phyloP scores from a whole-genome alignment of 2,888 invertebrate genomes.

The Clostera curtula region DNA sequence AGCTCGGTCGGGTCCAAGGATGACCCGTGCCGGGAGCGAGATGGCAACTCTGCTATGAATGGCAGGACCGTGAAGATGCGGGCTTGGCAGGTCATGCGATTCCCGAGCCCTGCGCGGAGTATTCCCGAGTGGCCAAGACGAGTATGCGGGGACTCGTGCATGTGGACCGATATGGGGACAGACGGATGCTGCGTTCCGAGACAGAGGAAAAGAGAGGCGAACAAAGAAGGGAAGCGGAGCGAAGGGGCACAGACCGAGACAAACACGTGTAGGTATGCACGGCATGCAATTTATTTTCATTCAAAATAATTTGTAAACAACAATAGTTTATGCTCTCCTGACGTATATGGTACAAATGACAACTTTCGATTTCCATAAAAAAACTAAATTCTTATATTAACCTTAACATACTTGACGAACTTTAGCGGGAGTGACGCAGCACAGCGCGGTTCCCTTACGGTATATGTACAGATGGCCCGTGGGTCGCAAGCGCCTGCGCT shows the following conservation, averaged over 20 bases:
- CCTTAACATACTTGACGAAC: conserved; percentile 24
- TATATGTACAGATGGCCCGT: conserved; percentile 11
- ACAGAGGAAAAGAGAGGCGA: conserved; percentile 1
- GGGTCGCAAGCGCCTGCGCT: too few relatives aligned
- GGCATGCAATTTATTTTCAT: conserved; percentile 70
- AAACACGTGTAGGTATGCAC: conserved; percentile 54
- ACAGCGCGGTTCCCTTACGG: conserved; percentile 16
- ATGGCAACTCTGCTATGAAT: conserved; percentile 1
- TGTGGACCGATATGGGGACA: too few relatives aligned
- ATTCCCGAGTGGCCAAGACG: too few relatives aligned
- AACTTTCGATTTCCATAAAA: conserved; percentile 62
- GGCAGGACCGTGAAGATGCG: too few relatives aligned
- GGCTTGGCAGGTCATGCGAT: too few relatives aligned
- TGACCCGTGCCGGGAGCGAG: too few relatives aligned
- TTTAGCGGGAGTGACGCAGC: conserved; percentile 6
- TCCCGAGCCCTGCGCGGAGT: too few relatives aligned
- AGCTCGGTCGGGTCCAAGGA: too few relatives aligned
- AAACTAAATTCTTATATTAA: conserved; percentile 59
- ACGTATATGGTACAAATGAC: conserved; percentile 67
- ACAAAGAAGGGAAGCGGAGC: conserved; percentile 27
- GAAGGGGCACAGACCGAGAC: conserved; percentile 13
- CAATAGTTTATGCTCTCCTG: conserved; percentile 59
- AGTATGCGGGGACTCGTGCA: too few relatives aligned
- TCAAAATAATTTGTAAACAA: conserved; percentile 71
- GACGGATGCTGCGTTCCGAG: neutral